Percentiles rank a stretch among this genome's conserved stretches.
These are phyloP conservation scores for Clitarchus hookeri DNA, from an alignment of 2,888 invertebrate species.

Conservation along the genomic window DNA sequence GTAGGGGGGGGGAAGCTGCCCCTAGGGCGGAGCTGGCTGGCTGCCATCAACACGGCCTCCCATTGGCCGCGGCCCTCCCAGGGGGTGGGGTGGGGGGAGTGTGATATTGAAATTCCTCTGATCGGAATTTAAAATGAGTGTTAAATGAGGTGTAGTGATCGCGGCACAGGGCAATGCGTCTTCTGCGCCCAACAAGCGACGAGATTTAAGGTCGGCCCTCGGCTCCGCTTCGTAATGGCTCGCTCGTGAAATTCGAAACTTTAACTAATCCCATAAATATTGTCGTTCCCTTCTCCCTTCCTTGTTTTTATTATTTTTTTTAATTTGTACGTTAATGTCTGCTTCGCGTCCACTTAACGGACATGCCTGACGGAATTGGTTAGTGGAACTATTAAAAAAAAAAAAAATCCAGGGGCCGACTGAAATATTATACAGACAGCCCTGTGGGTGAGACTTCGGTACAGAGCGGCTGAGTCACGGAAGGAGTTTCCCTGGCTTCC, in stretches of 20 bases:
- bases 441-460: background rate
- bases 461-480: background rate
- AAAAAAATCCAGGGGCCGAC: background rate
- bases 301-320: background rate
- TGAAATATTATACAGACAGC: background rate
- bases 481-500: no score
- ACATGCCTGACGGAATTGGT: conserved; percentile 14
- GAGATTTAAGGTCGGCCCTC: background rate
- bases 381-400: background rate
- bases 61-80: no score
- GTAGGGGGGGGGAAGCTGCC: background rate
- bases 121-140: background rate
- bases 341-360: conserved; percentile 4
- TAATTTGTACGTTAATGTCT: background rate
- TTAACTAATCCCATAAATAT: conserved; percentile 7
- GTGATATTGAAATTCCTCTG: background rate
- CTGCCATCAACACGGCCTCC: background rate
- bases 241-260: background rate
- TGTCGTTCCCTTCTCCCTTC: background rate
- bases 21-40: background rate
- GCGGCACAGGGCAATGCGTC: background rate
- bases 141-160: background rate
- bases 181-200: background rate
- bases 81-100: background rate
- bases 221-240: background rate